Base-by-base conservation (phyloP, 2,888 invertebrate species). In the Morpho achilles region DNA sequence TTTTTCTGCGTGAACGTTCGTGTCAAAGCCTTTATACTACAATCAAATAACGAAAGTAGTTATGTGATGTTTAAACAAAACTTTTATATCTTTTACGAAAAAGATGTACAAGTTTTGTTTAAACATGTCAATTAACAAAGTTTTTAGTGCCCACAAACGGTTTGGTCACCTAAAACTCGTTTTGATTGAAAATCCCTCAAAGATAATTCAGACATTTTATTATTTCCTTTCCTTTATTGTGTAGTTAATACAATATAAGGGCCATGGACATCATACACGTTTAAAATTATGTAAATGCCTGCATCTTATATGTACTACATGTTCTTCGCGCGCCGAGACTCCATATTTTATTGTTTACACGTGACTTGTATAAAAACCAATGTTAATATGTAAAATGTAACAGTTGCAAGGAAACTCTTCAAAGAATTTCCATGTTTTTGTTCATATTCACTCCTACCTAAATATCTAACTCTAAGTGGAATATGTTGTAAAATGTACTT, bases 301-400 rank as follows among this genome's bases (percentile, higher is more conserved):
- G 42, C 48, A 23, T 59, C 57, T 62, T 50, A 60, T 58, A 71
- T 48, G 72, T 69, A 68, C 70, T 69, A 70, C 71, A 70, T 65
- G 65, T 62, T 67, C 67, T 66, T 70, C 64, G 55, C 51, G 57
- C 56, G 66, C 66, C 61, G 56, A 67, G 66, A 64, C 65, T 58
- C 66, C 66, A 61, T 67, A 67, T 68, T 70, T 72, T 74, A 77
- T 77, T 76, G 73, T 80, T 78, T 75, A 75, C 82, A 76, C 74
- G 74, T 75, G 69, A 76, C 71, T 62, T 65, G 72, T 75, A 79
- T 82, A 80, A 75, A 76, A 79, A 73, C 67, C 68, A 59, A 61
- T 62, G 63, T 67, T 70, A 76, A 69, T 65, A 60, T 65, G 69
- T 65, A 65, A 67, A 73, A 67, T 67, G 66, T 67, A 75, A 65